Conservation (phyloP, 2,888 invertebrate species). For the Phyllotreta striolata region DNA sequence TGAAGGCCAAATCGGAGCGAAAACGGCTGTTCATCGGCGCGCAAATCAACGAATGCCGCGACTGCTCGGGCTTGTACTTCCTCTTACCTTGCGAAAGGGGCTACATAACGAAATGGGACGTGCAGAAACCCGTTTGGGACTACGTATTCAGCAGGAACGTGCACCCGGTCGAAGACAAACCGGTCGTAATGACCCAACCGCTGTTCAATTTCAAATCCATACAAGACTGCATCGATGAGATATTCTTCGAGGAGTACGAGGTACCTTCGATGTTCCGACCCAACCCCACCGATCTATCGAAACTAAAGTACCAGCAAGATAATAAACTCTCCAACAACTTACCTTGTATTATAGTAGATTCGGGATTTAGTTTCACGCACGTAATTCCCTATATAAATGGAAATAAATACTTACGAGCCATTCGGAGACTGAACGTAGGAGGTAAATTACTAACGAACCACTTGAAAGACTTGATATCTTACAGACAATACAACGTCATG, state of each 20-base stretch:
- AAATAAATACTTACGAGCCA: slow-evolving; percentile 68
- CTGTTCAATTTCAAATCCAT: slow-evolving; percentile 91
- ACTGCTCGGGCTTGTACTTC: slow-evolving; percentile 94
- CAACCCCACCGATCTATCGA: slow-evolving; percentile 80
- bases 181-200: slow-evolving; percentile 92
- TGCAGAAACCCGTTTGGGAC: slow-evolving; percentile 96
- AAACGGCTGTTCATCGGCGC: slow-evolving; percentile 82
- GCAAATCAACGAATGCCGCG: slow-evolving; percentile 96
- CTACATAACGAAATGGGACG: slow-evolving; percentile 94
- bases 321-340: slow-evolving; percentile 41
- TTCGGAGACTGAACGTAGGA: slow-evolving; percentile 90
- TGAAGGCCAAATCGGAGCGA: slow-evolving; percentile 97
- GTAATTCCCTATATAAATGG: slow-evolving; percentile 88
- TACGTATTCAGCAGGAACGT: slow-evolving; percentile 89
- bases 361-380: slow-evolving; percentile 96
- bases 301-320: slow-evolving; percentile 46
- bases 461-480: slow-evolving; percentile 96
- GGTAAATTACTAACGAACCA: slow-evolving; percentile 96
- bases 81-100: slow-evolving; percentile 95
- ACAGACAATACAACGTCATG: slow-evolving; percentile 96
- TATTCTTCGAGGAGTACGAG: slow-evolving; percentile 97
- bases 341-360: slow-evolving; percentile 80
- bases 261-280: slow-evolving; percentile 82
- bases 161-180: slow-evolving; percentile 78
- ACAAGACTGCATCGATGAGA: slow-evolving; percentile 93